These are phyloP conservation scores for Folsomia manolachei DNA, from an alignment of 2,888 invertebrate genomes.

Conservation along the genomic window DNA sequence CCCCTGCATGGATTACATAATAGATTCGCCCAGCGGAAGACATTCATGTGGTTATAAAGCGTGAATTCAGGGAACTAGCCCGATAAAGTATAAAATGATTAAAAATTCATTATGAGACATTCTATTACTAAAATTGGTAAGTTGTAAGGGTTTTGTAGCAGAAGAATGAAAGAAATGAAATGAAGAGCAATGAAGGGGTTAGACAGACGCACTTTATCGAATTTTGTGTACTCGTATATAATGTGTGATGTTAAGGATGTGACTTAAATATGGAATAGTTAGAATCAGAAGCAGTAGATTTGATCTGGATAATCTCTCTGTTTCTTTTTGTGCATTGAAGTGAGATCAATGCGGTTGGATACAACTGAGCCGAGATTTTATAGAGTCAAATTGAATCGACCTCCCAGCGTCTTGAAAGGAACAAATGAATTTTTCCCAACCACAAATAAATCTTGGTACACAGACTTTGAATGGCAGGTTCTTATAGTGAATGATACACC, in stretches of 20 bases:
- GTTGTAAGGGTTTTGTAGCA: neutral
- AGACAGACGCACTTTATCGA: too few relatives aligned
- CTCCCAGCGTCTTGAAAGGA: conserved; percentile 22
- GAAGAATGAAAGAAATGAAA: too few relatives aligned
- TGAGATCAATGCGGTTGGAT: conserved; percentile 20
- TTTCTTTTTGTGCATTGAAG: conserved; percentile 11
- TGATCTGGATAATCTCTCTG: conserved; percentile 17
- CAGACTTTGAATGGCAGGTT: too few relatives aligned
- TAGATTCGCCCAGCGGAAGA: neutral
- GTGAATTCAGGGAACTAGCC: neutral
- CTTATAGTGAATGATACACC: conserved; percentile 34
- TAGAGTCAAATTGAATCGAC: conserved; percentile 23
- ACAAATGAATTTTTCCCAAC: conserved; percentile 18
- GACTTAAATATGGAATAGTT: neutral
- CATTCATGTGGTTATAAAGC: too few relatives aligned
- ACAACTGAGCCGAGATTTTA: conserved; percentile 5
- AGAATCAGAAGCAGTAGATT: conserved; percentile 3
- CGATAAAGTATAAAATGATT: too few relatives aligned
- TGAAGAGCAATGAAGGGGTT: too few relatives aligned
- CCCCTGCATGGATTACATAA: neutral
- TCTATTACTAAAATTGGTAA: neutral
- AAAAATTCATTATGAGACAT: neutral
- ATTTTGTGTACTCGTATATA: too few relatives aligned
- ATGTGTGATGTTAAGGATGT: neutral
- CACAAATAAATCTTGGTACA: conserved; percentile 40